A percentile compares a stretch with the other conserved stretches of the same genome.
Evolutionary conservation across 1,140 invertebrate species (phyloP).

Genomic region (Odontomachus brunneus): DNA sequence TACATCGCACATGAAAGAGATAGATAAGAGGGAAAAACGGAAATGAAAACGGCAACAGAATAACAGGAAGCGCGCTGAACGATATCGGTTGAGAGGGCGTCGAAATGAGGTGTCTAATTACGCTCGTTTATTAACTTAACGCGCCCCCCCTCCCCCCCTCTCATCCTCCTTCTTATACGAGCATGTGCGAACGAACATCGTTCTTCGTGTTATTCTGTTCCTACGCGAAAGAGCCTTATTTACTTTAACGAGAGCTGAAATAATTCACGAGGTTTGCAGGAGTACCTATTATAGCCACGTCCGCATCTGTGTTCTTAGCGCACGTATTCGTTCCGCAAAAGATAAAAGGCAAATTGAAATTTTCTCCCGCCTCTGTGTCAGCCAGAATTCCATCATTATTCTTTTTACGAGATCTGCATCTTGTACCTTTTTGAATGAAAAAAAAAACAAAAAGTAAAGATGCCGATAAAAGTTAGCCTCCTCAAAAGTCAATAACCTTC

Average conservation of each 20-base stretch:
- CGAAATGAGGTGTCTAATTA: slow-evolving; percentile 77
- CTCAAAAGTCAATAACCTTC: no score
- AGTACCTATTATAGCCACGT: slow-evolving; percentile 21
- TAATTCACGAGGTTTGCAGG: slow-evolving; percentile 52
- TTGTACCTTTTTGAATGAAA: background rate
- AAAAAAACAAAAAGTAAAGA: background rate
- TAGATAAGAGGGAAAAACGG: slow-evolving; percentile 54
- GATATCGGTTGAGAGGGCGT: slow-evolving; percentile 62
- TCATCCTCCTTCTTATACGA: slow-evolving; percentile 26
- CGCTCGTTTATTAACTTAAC: slow-evolving; percentile 78
- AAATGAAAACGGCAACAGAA: slow-evolving; percentile 63
- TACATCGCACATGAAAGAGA: slow-evolving; percentile 65
- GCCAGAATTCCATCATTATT: slow-evolving; percentile 37
- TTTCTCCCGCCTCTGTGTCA: background rate
- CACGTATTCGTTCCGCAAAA: slow-evolving; percentile 28
- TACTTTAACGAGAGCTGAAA: slow-evolving; percentile 70
- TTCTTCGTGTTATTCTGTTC: slow-evolving; percentile 52
- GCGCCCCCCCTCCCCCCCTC: background rate
- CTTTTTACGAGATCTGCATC: background rate
- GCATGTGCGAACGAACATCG: slow-evolving; percentile 12
- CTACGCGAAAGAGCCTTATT: slow-evolving; percentile 63
- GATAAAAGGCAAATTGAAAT: slow-evolving; percentile 44
- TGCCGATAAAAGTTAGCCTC: no score
- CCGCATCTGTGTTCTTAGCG: slow-evolving; percentile 18
- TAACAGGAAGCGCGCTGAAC: slow-evolving; percentile 46